Conservation (phyloP, 2,113 vertebrate species). For the Rattus rattus region DNA sequence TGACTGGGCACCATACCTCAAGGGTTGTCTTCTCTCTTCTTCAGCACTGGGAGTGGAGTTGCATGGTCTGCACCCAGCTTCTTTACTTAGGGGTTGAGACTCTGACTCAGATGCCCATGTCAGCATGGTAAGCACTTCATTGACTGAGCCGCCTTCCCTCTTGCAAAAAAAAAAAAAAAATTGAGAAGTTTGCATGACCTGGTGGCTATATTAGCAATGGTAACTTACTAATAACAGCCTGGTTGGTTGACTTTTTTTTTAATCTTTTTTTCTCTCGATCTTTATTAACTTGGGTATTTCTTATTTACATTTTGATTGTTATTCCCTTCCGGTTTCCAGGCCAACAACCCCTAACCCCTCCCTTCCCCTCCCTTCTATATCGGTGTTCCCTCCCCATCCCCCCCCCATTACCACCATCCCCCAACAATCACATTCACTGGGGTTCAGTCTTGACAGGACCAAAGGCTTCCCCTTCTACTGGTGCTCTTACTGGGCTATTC, state of each 20-base stretch:
- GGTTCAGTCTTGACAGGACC: too few species aligned
- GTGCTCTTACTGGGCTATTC: too few species aligned
- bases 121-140: neutral
- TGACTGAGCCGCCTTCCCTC: neutral
- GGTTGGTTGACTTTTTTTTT: neutral
- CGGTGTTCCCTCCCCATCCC: too few species aligned
- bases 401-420: too few species aligned
- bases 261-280: too few species aligned
- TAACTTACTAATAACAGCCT: conserved; percentile 20
- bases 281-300: too few species aligned
- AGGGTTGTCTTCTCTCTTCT: neutral
- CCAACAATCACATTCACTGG: too few species aligned
- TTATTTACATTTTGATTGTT: too few species aligned
- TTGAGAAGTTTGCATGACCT: conserved; percentile 24
- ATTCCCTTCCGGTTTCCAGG: too few species aligned
- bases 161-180: neutral
- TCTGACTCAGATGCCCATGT: neutral
- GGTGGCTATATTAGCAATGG: neutral
- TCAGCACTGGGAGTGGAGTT: neutral
- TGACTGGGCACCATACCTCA: neutral
- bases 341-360: too few species aligned
- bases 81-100: neutral
- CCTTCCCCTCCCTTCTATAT: too few species aligned
- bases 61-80: neutral
- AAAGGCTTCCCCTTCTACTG: too few species aligned